Evolutionary conservation across 2,113 vertebrate species (phyloP).

Genomic region (Procapra przewalskii): DNA sequence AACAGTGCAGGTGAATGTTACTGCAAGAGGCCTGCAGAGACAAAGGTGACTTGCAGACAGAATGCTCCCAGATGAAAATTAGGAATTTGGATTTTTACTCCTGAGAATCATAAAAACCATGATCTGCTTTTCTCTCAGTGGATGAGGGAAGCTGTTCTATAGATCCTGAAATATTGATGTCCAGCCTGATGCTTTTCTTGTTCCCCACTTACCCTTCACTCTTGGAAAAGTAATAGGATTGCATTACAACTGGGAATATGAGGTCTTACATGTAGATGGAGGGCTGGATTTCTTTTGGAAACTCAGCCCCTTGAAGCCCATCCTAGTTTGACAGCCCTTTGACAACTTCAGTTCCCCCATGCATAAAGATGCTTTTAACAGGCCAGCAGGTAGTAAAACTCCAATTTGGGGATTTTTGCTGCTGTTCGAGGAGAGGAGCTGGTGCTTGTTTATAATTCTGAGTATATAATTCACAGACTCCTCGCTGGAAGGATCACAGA

Average conservation of each 20-base stretch:
- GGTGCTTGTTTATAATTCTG: neutral
- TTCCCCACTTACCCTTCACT: neutral
- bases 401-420: neutral
- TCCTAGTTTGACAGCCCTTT: neutral
- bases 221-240: neutral
- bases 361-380: neutral
- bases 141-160: neutral
- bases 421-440: neutral
- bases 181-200: neutral
- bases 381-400: neutral
- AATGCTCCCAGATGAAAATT: neutral
- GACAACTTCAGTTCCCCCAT: neutral
- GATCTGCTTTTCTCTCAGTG: neutral
- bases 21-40: neutral
- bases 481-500: neutral
- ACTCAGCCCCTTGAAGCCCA: neutral
- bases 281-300: slow-evolving; percentile 10
- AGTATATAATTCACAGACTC: neutral
- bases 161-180: neutral
- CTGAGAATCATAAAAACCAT: neutral
- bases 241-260: neutral
- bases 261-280: neutral
- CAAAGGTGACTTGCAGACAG: neutral
- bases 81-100: neutral
- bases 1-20: neutral